Evolutionary conservation across 1,140 invertebrate species (phyloP).

Genomic region (Lysiphlebus fabarum): DNA sequence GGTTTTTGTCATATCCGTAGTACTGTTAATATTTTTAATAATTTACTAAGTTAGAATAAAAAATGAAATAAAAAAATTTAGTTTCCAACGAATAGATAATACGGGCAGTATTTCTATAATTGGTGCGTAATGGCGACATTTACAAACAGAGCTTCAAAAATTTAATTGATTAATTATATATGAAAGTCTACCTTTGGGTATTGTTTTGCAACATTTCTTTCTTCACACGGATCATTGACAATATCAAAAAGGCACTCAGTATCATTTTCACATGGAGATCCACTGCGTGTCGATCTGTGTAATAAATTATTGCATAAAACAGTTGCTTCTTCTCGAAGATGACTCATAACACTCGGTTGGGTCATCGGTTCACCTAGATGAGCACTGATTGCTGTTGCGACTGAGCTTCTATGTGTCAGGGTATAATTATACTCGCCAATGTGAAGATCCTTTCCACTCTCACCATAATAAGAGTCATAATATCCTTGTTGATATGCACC

Average conservation of each 20-base stretch:
- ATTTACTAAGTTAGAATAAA: no score
- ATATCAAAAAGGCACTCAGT: constrained; percentile 67
- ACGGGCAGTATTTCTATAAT: not conserved
- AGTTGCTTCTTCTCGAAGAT: constrained; percentile 45
- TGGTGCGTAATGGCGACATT: no score
- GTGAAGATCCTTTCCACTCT: constrained; percentile 36
- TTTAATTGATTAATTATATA: not conserved
- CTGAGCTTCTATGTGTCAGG: constrained; percentile 38
- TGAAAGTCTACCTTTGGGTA: constrained; percentile 43
- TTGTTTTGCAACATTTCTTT: constrained; percentile 56
- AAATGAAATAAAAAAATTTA: constrained; percentile 5
- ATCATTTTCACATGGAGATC: constrained; percentile 43
- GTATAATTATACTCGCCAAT: constrained; percentile 37
- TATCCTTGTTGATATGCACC: constrained; percentile 48
- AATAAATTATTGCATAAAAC: constrained; percentile 36
- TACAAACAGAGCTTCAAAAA: not conserved
- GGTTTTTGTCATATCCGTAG: no score
- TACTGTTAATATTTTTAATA: no score
- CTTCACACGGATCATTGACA: constrained; percentile 66
- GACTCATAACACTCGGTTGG: constrained; percentile 45
- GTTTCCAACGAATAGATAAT: not conserved
- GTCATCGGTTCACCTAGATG: constrained; percentile 48
- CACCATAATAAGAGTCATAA: constrained; percentile 44
- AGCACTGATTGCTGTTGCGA: constrained; percentile 42
- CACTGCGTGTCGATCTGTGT: constrained; percentile 28